Evolutionary conservation across 2,797 vertebrate species (phyloP).

Genomic region (Oreochromis mossambicus): DNA sequence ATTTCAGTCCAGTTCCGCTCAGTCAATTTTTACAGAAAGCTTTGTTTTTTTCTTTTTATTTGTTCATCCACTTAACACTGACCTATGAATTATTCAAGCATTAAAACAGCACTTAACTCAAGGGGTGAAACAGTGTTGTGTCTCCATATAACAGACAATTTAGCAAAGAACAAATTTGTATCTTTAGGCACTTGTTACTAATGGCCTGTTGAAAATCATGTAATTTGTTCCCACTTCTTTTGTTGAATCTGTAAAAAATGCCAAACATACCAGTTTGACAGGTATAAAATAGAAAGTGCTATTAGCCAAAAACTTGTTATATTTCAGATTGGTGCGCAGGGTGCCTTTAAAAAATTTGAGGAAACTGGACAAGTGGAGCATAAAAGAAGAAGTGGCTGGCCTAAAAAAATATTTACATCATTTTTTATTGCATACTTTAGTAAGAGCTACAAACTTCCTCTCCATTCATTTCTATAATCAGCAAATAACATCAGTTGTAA

Average conservation of each 20-base stretch:
- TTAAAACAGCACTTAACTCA: background rate
- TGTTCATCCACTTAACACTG: background rate
- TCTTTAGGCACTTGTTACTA: background rate
- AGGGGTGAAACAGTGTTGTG: background rate
- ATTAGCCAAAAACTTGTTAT: background rate
- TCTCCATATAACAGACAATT: background rate
- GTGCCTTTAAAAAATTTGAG: background rate
- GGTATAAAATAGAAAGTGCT: background rate
- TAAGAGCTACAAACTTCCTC: background rate
- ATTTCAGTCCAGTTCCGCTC: background rate
- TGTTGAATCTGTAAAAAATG: background rate
- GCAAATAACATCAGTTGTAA: slow-evolving; percentile 8
- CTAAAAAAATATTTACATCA: background rate
- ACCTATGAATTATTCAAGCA: background rate
- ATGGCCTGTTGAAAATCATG: background rate
- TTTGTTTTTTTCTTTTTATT: background rate
- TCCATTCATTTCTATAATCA: background rate
- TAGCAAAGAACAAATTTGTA: background rate
- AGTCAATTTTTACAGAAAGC: background rate
- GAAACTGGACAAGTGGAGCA: background rate
- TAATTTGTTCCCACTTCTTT: background rate
- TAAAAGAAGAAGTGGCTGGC: background rate
- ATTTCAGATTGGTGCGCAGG: background rate
- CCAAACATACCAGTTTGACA: background rate
- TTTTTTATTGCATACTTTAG: background rate